Evolutionary conservation across 2,797 vertebrate species (phyloP), one percentile per base, ranked within the genome.

Genomic region (Hydrophis major): DNA sequence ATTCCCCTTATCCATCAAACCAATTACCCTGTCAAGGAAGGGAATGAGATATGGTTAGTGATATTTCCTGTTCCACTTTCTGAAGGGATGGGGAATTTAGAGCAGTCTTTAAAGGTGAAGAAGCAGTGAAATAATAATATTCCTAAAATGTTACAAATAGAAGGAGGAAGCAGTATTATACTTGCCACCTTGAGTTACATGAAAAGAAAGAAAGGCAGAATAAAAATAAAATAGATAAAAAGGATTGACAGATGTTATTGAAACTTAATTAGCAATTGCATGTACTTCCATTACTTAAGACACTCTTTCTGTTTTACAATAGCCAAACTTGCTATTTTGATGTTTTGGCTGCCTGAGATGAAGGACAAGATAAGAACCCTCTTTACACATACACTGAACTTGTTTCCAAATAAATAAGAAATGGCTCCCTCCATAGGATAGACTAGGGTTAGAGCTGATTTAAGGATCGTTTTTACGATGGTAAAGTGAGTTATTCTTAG

Each of bases 1-100:
- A 93, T 93, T 89, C 90, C 59, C 87, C 50, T 93, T 93, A 93
- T 93, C 69, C 93, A 93, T 93, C 93, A 93, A 93, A 86, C 90
- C 93, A 93, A 93, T 93, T 93, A 93, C 90, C 90, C 69, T 93
- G 93, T 93, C 93, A 93, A 50, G 57, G 90, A 91, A 89, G 50
- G 87, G 93, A 57, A 89, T 89, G 57, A 89, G 87, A 93, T 89
- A 93, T 86, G 32, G n/a, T 89, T 57, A 91, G 93, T 89, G 87
- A 93, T 91, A 86, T 88, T 93, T 93, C 59, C 87, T 91, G 37
- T 74, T 91, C 18, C 59, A 20, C 93, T 87, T 91, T 89, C 90
- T 53, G 87, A 86, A 93, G 50, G 56, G 59, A 37, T 93, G 42
- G 57, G 47, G 83, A 91, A 60, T 91, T 86, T 53, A 86, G 55